phyloP scores from a whole-genome alignment of 2,113 vertebrate genomes.

The Clarias magur region DNA sequence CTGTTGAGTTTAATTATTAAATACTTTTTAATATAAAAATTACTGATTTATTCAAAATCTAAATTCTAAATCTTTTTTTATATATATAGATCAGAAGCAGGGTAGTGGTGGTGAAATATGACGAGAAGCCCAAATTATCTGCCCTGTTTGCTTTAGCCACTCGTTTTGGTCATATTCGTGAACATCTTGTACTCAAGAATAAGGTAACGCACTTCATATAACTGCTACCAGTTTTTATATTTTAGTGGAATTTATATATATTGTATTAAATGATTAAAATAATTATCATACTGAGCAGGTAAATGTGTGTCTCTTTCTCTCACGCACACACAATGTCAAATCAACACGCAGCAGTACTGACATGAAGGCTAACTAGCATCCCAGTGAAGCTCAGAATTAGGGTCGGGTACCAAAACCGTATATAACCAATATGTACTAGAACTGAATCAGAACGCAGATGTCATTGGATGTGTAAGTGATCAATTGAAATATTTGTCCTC shows the following conservation, averaged over 20 bases:
- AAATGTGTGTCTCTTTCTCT: background rate
- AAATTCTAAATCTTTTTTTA: background rate
- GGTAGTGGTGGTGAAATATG: conserved; percentile 75
- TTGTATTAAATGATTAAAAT: background rate
- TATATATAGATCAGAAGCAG: conserved; percentile 63
- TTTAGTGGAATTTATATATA: background rate
- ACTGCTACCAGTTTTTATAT: background rate
- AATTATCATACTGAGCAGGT: background rate
- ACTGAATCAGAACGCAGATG: too few relatives aligned
- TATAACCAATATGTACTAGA: too few relatives aligned
- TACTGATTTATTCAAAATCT: background rate
- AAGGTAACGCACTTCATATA: conserved; percentile 61
- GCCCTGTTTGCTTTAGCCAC: conserved; percentile 66
- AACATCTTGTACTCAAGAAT: conserved; percentile 73
- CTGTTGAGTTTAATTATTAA: background rate
- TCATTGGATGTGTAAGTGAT: too few relatives aligned
- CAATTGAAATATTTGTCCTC: too few relatives aligned
- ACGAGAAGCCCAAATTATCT: conserved; percentile 64
- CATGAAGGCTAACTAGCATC: too few relatives aligned
- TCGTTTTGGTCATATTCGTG: conserved; percentile 68
- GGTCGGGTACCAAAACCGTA: too few relatives aligned
- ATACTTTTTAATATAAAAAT: background rate
- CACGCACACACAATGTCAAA: background rate
- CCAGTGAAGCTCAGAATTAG: too few relatives aligned
- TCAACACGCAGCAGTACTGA: background rate